phyloP scores from a whole-genome alignment of 2,113 vertebrate species.

The Myrmecobius fasciatus region DNA sequence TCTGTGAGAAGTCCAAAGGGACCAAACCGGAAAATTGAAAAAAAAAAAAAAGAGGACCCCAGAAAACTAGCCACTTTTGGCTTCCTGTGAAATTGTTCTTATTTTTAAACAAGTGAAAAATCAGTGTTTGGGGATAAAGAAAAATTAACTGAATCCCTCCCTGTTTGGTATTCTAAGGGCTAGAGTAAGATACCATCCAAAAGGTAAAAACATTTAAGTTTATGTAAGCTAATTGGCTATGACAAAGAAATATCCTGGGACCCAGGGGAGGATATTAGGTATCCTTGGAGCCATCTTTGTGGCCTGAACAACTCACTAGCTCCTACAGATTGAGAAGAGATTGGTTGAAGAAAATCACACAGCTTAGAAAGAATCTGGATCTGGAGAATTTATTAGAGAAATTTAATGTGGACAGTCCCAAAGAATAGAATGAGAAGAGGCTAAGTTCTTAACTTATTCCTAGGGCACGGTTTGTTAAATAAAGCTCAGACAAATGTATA shows the following conservation, averaged over 20 bases:
- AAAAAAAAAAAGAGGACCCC: neutral
- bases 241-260: neutral
- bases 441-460: neutral
- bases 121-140: neutral
- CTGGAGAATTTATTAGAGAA: neutral
- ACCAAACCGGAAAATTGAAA: neutral
- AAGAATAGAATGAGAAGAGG: neutral
- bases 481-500: neutral
- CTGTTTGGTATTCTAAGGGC: neutral
- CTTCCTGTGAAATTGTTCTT: conserved; percentile 3
- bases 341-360: neutral
- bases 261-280: neutral
- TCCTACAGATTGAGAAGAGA: neutral
- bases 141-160: neutral
- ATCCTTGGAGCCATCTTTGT: neutral
- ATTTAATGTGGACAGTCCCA: neutral
- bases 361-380: neutral
- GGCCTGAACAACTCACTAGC: neutral
- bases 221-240: neutral
- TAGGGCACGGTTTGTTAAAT: neutral
- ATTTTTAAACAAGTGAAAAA: neutral
- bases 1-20: neutral
- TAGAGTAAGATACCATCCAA: neutral
- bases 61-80: neutral
- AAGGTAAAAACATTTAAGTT: neutral